Percentiles rank a stretch among this genome's conserved stretches.
phyloP scores from a whole-genome alignment of 2,888 invertebrate species.

The Bombyx huttoni region DNA sequence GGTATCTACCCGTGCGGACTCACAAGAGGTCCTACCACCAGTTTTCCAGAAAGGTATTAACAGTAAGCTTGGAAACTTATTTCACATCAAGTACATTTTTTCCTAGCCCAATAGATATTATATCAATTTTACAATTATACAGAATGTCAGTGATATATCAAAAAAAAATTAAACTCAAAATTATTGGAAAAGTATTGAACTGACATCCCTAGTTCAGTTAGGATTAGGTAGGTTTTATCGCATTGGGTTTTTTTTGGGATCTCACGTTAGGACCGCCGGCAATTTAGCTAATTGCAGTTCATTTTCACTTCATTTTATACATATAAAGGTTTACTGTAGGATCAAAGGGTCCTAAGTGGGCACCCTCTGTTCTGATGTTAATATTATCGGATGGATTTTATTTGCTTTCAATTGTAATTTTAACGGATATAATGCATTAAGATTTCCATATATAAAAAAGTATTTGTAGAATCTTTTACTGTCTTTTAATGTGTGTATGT shows the following conservation, averaged over 20 bases:
- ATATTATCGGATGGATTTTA: slow-evolving; percentile 1
- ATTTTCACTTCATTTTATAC: slow-evolving; percentile 32
- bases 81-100: too few species aligned
- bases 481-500: too few species aligned
- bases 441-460: too few species aligned
- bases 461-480: too few species aligned
- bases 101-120: too few species aligned
- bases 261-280: slow-evolving; percentile 22
- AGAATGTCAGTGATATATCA: too few species aligned
- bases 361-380: slow-evolving; percentile 5
- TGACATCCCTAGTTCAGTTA: not conserved
- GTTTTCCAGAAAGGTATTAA: too few species aligned
- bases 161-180: not conserved
- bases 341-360: slow-evolving; percentile 14
- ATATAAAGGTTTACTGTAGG: slow-evolving; percentile 20
- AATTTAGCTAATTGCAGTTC: slow-evolving; percentile 34
- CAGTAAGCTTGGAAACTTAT: too few species aligned
- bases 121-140: too few species aligned
- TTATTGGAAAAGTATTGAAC: not conserved
- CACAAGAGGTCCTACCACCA: too few species aligned
- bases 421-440: not conserved
- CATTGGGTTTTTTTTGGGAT: slow-evolving; percentile 22
- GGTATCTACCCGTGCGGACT: too few species aligned
- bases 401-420: not conserved
- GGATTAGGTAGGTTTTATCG: not conserved